A percentile compares a stretch with the other conserved stretches of the same genome.
Evolutionary conservation across 2,888 invertebrate species (phyloP).

Genomic region (Leptinotarsa haldemani): DNA sequence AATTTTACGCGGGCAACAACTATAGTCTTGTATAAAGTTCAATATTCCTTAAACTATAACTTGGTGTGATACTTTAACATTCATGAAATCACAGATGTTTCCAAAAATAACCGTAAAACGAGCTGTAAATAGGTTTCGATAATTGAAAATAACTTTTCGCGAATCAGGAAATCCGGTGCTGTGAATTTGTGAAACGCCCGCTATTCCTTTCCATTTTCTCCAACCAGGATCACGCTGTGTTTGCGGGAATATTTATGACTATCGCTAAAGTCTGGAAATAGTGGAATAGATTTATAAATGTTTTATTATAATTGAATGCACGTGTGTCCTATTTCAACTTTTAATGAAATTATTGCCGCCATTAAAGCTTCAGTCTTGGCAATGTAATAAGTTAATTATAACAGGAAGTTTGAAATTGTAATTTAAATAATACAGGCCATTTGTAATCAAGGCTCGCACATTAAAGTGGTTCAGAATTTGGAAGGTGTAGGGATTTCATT

Average conservation of each 20-base stretch:
- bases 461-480: slow-evolving; percentile 57
- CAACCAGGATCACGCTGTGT: slow-evolving; percentile 49
- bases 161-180: slow-evolving; percentile 3
- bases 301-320: slow-evolving; percentile 64
- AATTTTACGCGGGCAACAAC: no score
- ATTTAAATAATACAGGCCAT: slow-evolving; percentile 65
- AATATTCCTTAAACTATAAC: no score
- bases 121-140: neutral
- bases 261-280: slow-evolving; percentile 57
- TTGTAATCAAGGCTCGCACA: slow-evolving; percentile 62
- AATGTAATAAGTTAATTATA: slow-evolving; percentile 65
- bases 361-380: slow-evolving; percentile 64
- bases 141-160: slow-evolving; percentile 1
- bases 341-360: slow-evolving; percentile 64
- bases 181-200: slow-evolving; percentile 28
- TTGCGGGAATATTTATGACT: slow-evolving; percentile 55
- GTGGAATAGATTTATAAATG: slow-evolving; percentile 63
- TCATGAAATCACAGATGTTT: neutral
- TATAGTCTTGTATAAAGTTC: no score
- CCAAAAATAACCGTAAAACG: neutral
- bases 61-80: no score
- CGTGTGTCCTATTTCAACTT: slow-evolving; percentile 64
- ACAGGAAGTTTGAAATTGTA: slow-evolving; percentile 65
- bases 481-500: slow-evolving; percentile 4
- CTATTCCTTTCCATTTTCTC: slow-evolving; percentile 38